Conservation (phyloP, 2,797 vertebrate genomes). For the Malacoctenus gilli region DNA sequence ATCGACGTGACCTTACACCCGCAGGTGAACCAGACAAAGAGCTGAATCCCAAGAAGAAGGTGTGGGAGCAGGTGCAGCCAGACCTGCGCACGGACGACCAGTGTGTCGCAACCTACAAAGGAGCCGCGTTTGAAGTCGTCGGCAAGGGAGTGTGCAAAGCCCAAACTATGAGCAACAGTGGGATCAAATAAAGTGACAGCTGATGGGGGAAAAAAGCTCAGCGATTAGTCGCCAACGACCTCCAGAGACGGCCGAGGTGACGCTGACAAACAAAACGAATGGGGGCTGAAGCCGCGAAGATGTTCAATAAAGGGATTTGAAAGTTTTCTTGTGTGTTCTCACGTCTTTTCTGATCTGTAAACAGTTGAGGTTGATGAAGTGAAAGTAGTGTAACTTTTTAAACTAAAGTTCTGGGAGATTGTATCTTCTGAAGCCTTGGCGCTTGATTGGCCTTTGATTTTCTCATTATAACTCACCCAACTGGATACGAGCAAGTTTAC, state of each 20-base stretch:
- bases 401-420: no score
- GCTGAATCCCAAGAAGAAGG: constrained; percentile 98
- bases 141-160: constrained; percentile 93
- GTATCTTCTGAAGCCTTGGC: constrained; percentile 42
- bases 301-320: constrained; percentile 83
- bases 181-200: constrained; percentile 87
- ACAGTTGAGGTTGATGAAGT: constrained; percentile 20
- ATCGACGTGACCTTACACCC: constrained; percentile 17
- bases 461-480: constrained; percentile 21
- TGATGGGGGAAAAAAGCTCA: constrained; percentile 42
- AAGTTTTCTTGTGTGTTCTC: constrained; percentile 17
- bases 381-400: constrained; percentile 2
- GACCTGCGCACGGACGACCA: constrained; percentile 88
- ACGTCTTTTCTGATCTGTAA: constrained; percentile 1
- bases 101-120: constrained; percentile 94
- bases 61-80: constrained; percentile 98
- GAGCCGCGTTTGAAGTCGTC: constrained; percentile 90
- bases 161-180: constrained; percentile 92
- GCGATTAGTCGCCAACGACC: constrained; percentile 44
- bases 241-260: constrained; percentile 21
- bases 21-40: constrained; percentile 96
- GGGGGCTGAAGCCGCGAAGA: constrained; percentile 67
- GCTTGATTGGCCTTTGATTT: constrained; percentile 58
- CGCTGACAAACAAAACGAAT: constrained; percentile 44
- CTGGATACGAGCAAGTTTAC: constrained; percentile 30